Evolutionary conservation across 2,113 vertebrate species (phyloP).

Genomic region (Aplodontia rufa): DNA sequence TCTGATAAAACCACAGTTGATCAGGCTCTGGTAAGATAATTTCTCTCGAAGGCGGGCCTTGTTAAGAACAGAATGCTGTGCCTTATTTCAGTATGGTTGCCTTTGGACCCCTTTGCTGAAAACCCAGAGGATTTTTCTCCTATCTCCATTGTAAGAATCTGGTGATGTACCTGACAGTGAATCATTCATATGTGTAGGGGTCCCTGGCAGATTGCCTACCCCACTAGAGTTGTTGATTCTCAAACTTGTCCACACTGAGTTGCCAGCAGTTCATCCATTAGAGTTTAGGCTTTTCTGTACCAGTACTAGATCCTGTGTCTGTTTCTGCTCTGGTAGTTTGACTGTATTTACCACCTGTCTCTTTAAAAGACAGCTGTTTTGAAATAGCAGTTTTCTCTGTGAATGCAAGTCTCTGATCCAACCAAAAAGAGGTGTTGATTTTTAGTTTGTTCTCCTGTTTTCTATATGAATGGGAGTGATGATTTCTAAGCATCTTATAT

Average conservation of each 20-base stretch:
- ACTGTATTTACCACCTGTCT: neutral
- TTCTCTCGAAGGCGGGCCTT: neutral
- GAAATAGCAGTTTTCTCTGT: neutral
- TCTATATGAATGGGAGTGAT: neutral
- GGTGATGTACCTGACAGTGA: neutral
- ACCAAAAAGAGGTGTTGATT: neutral
- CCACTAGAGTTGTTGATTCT: neutral
- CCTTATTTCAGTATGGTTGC: neutral
- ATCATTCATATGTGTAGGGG: neutral
- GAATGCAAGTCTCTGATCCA: neutral
- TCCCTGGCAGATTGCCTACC: neutral
- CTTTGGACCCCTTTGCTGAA: neutral
- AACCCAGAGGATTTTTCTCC: neutral
- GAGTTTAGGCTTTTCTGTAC: neutral
- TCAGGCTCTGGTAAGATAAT: neutral
- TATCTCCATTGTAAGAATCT: neutral
- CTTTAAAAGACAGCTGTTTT: neutral
- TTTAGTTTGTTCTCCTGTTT: neutral
- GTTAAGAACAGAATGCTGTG: neutral
- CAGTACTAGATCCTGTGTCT: neutral
- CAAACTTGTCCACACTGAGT: neutral
- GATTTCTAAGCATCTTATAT: neutral
- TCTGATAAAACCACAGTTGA: neutral
- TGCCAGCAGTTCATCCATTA: neutral
- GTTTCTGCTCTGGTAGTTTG: neutral